phyloP scores from a whole-genome alignment of 2,113 vertebrate species.

The Rostratula benghalensis region DNA sequence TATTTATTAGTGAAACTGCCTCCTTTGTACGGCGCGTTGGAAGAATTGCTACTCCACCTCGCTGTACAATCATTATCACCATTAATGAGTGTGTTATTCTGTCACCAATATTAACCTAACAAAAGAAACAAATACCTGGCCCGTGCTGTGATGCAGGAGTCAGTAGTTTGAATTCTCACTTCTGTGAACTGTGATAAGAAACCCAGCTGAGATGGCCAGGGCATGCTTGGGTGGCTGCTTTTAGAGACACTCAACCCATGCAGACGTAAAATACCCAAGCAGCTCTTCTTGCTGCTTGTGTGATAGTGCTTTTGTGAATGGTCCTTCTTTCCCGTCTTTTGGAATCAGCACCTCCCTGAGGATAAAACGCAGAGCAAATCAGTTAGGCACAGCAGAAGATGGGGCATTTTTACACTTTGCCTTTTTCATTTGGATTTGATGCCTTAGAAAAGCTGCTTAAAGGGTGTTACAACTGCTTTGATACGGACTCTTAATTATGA shows the following conservation, averaged over 20 bases:
- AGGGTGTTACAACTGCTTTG: conserved; percentile 68
- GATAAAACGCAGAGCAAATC: conserved; percentile 69
- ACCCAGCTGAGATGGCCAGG: background rate
- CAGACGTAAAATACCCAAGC: background rate
- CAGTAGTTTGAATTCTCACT: conserved; percentile 34
- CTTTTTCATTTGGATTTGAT: conserved; percentile 60
- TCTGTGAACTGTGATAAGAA: conserved; percentile 9
- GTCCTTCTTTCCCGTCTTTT: background rate
- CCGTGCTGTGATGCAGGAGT: conserved; percentile 14
- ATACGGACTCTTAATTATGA: conserved; percentile 64
- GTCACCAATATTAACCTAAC: conserved; percentile 43
- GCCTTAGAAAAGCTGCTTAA: conserved; percentile 67
- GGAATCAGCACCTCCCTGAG: conserved; percentile 42
- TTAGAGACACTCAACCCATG: background rate
- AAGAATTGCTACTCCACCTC: conserved; percentile 36
- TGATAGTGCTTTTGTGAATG: conserved; percentile 1
- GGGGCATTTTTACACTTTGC: conserved; percentile 50
- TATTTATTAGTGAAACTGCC: conserved; percentile 61
- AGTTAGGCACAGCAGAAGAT: conserved; percentile 62
- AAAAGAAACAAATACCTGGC: conserved; percentile 48
- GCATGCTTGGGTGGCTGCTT: background rate
- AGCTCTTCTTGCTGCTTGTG: background rate
- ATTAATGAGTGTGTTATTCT: conserved; percentile 49
- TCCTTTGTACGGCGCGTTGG: background rate
- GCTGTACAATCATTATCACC: conserved; percentile 37